Evolutionary conservation across 2,888 invertebrate genomes (phyloP).

Genomic region (Aphodius sticticus): DNA sequence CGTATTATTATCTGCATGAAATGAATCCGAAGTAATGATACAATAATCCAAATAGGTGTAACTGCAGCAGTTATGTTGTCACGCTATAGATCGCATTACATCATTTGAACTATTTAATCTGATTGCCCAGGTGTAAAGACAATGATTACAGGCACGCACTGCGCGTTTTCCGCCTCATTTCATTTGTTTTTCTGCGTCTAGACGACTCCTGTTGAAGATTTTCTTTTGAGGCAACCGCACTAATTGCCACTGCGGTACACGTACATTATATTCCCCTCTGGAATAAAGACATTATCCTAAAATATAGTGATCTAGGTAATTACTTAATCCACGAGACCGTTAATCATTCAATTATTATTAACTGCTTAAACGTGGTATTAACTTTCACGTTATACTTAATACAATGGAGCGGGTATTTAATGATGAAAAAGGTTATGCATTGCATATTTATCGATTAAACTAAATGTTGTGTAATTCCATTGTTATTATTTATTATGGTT

Average conservation of each 20-base stretch:
- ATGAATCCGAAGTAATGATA: too few species aligned
- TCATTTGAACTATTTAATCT: background rate
- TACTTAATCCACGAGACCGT: background rate
- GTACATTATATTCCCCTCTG: background rate
- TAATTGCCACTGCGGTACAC: background rate
- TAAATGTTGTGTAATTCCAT: background rate
- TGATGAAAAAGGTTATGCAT: background rate
- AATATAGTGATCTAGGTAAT: background rate
- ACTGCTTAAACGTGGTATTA: background rate
- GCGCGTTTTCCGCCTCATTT: background rate
- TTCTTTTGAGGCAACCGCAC: background rate
- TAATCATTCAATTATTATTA: constrained; percentile 4
- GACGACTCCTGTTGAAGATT: background rate
- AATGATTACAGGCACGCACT: background rate
- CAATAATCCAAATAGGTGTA: background rate
- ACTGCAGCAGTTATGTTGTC: background rate
- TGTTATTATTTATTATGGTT: background rate
- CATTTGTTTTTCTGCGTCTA: background rate
- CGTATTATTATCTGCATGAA: too few species aligned
- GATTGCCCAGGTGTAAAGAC: background rate
- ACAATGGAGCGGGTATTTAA: background rate
- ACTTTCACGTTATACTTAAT: background rate
- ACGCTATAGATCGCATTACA: background rate
- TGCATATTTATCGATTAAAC: background rate
- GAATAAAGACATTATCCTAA: background rate